These are phyloP conservation scores for Rhorus exstirpatorius DNA, from an alignment of 2,888 invertebrate species.

Conservation along the genomic window DNA sequence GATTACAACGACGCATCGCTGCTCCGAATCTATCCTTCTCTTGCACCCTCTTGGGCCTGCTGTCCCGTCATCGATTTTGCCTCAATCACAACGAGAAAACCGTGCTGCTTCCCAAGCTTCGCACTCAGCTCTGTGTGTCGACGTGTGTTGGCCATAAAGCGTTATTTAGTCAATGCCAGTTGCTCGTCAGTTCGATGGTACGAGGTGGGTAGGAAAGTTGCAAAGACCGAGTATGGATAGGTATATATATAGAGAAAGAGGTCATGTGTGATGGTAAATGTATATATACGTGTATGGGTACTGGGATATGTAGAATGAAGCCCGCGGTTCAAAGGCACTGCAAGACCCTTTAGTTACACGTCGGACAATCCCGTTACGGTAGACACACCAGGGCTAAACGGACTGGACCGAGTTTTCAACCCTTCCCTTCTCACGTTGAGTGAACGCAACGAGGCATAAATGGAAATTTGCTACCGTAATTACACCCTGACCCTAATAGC, in stretches of 20 bases:
- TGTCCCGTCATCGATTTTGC: conserved; percentile 33
- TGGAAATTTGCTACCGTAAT: conserved; percentile 3
- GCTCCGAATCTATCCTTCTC: conserved; percentile 35
- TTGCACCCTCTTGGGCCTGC: conserved; percentile 26
- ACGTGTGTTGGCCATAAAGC: conserved; percentile 53
- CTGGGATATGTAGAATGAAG: conserved; percentile 38
- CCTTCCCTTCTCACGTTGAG: conserved; percentile 51
- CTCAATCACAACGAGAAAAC: conserved; percentile 14
- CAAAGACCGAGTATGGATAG: conserved; percentile 14
- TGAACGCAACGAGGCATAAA: conserved; percentile 62
- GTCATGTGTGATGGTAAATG: background rate
- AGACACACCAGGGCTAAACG: conserved; percentile 33
- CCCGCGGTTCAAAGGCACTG: conserved; percentile 52
- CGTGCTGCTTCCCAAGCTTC: conserved; percentile 12
- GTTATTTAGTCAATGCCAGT: conserved; percentile 62
- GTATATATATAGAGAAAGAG: conserved; percentile 16
- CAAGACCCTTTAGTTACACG: conserved; percentile 62
- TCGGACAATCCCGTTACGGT: conserved; percentile 25
- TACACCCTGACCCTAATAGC: background rate
- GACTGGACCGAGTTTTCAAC: conserved; percentile 35
- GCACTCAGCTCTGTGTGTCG: background rate
- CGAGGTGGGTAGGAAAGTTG: background rate
- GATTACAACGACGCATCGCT: conserved; percentile 34
- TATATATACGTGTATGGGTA: conserved; percentile 4
- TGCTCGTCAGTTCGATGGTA: conserved; percentile 6